These are phyloP conservation scores for Pagetopsis macropterus DNA, from an alignment of 2,797 vertebrate genomes.

Conservation along the genomic window DNA sequence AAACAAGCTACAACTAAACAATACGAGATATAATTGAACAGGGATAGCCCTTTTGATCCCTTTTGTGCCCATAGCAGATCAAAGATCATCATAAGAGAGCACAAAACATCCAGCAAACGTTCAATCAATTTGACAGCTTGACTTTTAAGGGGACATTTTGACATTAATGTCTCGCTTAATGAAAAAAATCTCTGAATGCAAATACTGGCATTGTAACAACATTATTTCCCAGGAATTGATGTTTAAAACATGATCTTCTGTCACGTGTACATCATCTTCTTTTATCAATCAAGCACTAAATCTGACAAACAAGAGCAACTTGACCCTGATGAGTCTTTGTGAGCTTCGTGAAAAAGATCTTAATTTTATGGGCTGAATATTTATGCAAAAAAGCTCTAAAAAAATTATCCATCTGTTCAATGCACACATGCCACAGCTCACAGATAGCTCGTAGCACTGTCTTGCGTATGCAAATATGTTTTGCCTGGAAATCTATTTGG, in stretches of 20 bases:
- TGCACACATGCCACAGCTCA: slow-evolving; percentile 79
- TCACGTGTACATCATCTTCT: background rate
- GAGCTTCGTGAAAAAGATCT: slow-evolving; percentile 57
- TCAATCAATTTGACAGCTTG: no score
- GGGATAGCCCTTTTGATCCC: background rate
- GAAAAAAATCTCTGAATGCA: background rate
- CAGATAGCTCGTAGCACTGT: slow-evolving; percentile 83
- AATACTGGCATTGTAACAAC: background rate
- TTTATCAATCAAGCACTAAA: slow-evolving; percentile 1
- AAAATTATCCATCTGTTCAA: slow-evolving; percentile 84
- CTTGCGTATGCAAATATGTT: slow-evolving; percentile 89
- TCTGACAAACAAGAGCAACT: slow-evolving; percentile 37
- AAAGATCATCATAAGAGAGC: background rate
- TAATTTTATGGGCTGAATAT: slow-evolving; percentile 78
- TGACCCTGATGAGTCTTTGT: slow-evolving; percentile 36
- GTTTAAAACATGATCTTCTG: background rate
- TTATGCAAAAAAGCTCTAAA: slow-evolving; percentile 82
- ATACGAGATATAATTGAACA: background rate
- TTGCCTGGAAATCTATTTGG: slow-evolving; percentile 88
- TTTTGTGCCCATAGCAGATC: background rate
- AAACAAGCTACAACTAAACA: background rate
- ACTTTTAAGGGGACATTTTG: no score
- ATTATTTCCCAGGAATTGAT: background rate
- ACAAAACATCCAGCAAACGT: no score
- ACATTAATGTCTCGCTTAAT: no score